Conservation (phyloP, 2,888 invertebrate genomes). For the Calliopum simillimum region DNA sequence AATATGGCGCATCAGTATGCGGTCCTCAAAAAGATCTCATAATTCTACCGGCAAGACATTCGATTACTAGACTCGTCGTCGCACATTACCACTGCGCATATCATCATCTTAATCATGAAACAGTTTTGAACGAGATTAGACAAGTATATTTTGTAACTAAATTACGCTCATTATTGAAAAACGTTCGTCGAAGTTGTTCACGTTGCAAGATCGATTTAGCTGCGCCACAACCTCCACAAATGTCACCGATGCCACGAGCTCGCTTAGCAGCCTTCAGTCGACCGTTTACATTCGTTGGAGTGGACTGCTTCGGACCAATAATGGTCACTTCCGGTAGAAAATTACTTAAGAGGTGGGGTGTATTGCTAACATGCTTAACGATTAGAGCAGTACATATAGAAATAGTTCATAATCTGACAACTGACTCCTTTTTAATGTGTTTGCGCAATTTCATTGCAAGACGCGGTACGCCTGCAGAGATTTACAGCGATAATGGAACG, state of each 20-base stretch:
- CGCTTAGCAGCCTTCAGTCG: conserved; percentile 34
- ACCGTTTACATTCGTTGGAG: conserved; percentile 42
- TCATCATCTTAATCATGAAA: conserved; percentile 42
- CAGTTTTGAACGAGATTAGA: conserved; percentile 40
- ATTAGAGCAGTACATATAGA: conserved; percentile 39
- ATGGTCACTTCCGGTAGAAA: conserved; percentile 38
- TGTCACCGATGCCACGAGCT: conserved; percentile 41
- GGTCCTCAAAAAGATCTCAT: not conserved
- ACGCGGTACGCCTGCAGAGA: conserved; percentile 29
- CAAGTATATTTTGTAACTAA: conserved; percentile 30
- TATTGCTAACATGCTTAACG: too few relatives aligned
- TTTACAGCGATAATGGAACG: conserved; percentile 26
- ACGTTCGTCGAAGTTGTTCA: conserved; percentile 41
- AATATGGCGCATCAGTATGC: not conserved
- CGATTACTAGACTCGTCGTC: conserved; percentile 36
- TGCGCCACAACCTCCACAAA: conserved; percentile 35
- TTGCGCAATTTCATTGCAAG: conserved; percentile 37
- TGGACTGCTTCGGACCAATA: conserved; percentile 46
- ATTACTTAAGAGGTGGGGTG: conserved; percentile 45
- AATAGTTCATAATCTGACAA: conserved; percentile 39
- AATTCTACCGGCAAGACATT: conserved; percentile 32
- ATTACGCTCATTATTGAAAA: conserved; percentile 38
- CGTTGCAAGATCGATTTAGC: conserved; percentile 40
- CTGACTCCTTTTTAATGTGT: conserved; percentile 38
- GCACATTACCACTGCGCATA: conserved; percentile 36